Conservation (phyloP, 2,888 invertebrate species). For the Onthophagus sagittarius region DNA sequence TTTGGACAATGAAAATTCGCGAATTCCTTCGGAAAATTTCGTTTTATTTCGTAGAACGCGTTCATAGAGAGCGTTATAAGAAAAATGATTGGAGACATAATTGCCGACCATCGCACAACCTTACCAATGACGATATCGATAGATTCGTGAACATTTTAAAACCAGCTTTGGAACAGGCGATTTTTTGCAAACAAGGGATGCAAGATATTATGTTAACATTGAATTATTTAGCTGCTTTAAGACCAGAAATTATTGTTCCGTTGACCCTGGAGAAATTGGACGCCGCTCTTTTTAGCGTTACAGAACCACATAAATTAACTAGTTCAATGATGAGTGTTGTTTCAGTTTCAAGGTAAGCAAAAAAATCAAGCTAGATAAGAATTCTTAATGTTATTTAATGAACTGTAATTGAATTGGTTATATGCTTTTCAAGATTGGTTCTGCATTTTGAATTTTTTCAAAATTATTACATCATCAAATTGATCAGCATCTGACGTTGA, state of each 20-base stretch:
- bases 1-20: constrained; percentile 67
- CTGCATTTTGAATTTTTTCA: too few relatives aligned
- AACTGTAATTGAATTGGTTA: too few relatives aligned
- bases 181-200: constrained; percentile 69
- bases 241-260: constrained; percentile 81
- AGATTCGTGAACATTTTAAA: constrained; percentile 74
- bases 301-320: constrained; percentile 81
- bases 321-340: constrained; percentile 69
- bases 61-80: constrained; percentile 64
- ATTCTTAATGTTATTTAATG: too few relatives aligned
- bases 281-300: constrained; percentile 76
- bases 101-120: constrained; percentile 63
- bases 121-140: constrained; percentile 77
- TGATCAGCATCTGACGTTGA: too few relatives aligned
- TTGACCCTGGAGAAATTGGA: constrained; percentile 77
- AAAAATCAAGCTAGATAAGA: too few relatives aligned
- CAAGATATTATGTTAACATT: constrained; percentile 63
- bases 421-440: too few relatives aligned
- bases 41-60: constrained; percentile 57
- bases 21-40: constrained; percentile 68
- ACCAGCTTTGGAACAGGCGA: constrained; percentile 70
- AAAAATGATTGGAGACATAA: constrained; percentile 64
- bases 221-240: constrained; percentile 70
- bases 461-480: too few relatives aligned
- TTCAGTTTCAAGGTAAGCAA: constrained; percentile 57